Percentiles rank a stretch among this genome's conserved stretches.
phyloP scores from a whole-genome alignment of 1,140 invertebrate species.

The Habropoda laboriosa region DNA sequence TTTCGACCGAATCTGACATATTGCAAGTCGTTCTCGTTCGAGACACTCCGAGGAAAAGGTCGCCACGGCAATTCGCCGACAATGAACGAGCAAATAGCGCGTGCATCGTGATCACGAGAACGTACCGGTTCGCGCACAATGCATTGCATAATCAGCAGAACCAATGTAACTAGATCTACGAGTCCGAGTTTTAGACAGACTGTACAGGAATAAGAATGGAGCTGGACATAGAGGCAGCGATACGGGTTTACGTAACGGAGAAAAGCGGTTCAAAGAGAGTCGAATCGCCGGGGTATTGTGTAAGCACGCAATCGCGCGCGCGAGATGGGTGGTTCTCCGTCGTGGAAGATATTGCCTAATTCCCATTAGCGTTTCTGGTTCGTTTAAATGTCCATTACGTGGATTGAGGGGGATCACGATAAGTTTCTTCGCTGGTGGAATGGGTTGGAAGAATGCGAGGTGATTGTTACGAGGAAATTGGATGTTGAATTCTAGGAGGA shows the following conservation, averaged over 20 bases:
- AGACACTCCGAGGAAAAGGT: slow-evolving; percentile 41
- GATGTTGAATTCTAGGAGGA: not conserved
- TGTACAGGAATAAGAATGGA: slow-evolving; percentile 41
- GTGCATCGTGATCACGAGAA: not conserved
- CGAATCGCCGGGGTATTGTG: slow-evolving; percentile 50
- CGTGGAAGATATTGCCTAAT: slow-evolving; percentile 46
- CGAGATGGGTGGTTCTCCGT: not conserved
- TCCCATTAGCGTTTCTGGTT: slow-evolving; percentile 49
- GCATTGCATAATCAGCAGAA: slow-evolving; percentile 48
- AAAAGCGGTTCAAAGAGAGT: slow-evolving; percentile 27
- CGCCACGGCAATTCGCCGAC: slow-evolving; percentile 43
- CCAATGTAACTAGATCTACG: slow-evolving; percentile 50
- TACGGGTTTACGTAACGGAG: slow-evolving; percentile 53
- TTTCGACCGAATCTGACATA: slow-evolving; percentile 23
- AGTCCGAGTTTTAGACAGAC: slow-evolving; percentile 30
- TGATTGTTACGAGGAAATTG: not conserved
- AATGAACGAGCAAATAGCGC: slow-evolving; percentile 52
- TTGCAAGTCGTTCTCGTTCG: slow-evolving; percentile 7
- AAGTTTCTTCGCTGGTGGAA: not conserved
- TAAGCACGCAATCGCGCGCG: not conserved
- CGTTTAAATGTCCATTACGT: slow-evolving; percentile 45
- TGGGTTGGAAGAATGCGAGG: not conserved
- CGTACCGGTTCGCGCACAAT: slow-evolving; percentile 32
- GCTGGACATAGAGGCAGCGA: slow-evolving; percentile 14
- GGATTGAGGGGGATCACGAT: slow-evolving; percentile 42